These are phyloP conservation scores for Lophius piscatorius DNA, from an alignment of 2,113 vertebrate genomes.

Conservation along the genomic window DNA sequence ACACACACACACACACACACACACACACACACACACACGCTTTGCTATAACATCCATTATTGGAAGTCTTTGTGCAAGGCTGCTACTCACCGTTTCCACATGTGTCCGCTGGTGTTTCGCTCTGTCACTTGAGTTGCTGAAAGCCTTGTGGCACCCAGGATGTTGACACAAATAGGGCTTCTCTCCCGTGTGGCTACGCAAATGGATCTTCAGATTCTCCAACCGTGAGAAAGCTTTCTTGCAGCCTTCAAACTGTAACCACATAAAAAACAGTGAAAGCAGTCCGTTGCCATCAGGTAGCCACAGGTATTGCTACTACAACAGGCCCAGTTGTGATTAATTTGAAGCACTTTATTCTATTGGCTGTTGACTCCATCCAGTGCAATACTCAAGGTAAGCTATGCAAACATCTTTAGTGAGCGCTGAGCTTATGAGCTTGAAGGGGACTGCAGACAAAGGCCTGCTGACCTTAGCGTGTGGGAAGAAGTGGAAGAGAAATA, in stretches of 20 bases:
- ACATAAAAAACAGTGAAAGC: constrained; percentile 1
- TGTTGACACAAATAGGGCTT: constrained; percentile 95
- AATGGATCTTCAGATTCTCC: constrained; percentile 98
- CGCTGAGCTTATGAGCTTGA: constrained; percentile 10
- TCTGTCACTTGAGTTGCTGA: constrained; percentile 98
- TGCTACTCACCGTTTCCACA: constrained; percentile 82
- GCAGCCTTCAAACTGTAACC: constrained; percentile 91
- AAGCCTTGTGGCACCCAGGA: constrained; percentile 93
- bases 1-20: constrained; percentile 4
- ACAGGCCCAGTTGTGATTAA: neutral
- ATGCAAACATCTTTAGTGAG: neutral
- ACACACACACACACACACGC: neutral
- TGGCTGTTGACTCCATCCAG: neutral
- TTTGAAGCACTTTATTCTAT: neutral
- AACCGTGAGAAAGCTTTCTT: constrained; percentile 96
- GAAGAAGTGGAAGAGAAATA: constrained; percentile 13
- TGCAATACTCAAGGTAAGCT: neutral
- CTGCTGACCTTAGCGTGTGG: constrained; percentile 39
- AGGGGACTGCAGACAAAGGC: constrained; percentile 20
- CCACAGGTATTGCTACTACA: constrained; percentile 2
- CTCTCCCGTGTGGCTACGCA: constrained; percentile 95
- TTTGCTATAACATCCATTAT: neutral
- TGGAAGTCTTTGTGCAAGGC: neutral
- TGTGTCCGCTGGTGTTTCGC: constrained; percentile 98
- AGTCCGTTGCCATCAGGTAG: neutral